Base-by-base conservation (phyloP, 1,140 invertebrate genomes). In the Drosophila lini region DNA sequence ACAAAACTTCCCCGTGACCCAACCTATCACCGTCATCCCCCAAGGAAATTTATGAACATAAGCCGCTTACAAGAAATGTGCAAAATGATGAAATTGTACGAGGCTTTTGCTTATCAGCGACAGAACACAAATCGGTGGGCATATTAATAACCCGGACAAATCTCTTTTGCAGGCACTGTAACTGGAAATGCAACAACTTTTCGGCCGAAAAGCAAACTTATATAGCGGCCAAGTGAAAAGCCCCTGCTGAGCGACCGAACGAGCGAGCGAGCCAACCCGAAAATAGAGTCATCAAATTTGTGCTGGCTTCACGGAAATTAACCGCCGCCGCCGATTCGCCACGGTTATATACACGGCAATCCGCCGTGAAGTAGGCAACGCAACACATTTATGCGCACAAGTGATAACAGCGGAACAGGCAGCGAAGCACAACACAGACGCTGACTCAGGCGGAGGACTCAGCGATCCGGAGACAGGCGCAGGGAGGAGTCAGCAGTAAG, bases 371-470 rank as follows among this genome's bases (percentile, higher is more conserved):
- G 84, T 88, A 59, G 83, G 68, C 80, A 80, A 64, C 61, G 80
- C 63, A 83, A 81, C 11, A 70, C 62, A 84, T 88, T 89, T 89
- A 88, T 88, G 84, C 84, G 83, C 84, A 74, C 80, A 88, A 89
- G 74, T 80, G 84, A 90, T 90, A 90, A 90, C 74, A 73, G 65
- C 56, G 68, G 65, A 44, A 65, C 22, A 58, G 52, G 15, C 68
- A 74, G 22, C 69, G 69, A 48, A 71, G 44, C 67, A 71, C 28
- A 58, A 41, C 52, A 59, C 53, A 71, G 53, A 16, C 52, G 67
- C 69, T 58, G 65, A 70, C 42, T 59, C 65, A 67, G 40, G 41
- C 67, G 53, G 28, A 52, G 69, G 71, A 74, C 42, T 16, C 41
- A 61, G 42, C 32, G 52, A 88, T 60, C 47, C 60, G 50, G 41